A percentile compares a stretch with the other conserved stretches of the same genome.
Conservation (phyloP, 2,113 vertebrate genomes). For the Physeter macrocephalus region DNA sequence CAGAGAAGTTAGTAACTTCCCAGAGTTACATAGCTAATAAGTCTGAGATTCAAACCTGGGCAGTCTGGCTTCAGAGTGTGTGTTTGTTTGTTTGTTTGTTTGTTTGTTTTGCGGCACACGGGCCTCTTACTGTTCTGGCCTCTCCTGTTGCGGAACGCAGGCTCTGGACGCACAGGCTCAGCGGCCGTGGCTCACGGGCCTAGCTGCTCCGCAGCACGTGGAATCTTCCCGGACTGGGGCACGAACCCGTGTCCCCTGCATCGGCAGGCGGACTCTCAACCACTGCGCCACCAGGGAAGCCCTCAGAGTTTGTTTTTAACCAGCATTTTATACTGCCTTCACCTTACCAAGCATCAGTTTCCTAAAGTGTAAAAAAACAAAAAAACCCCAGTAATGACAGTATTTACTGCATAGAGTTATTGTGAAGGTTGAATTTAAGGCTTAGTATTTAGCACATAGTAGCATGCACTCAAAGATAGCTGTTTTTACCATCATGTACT, state of each 20-base stretch:
- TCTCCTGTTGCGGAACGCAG: no score
- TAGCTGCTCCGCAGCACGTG: no score
- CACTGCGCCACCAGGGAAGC: no score
- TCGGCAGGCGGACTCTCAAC: no score
- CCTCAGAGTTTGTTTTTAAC: neutral
- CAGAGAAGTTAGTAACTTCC: neutral
- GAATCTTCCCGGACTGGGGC: no score
- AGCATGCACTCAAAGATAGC: neutral
- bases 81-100: no score
- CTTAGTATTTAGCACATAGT: neutral
- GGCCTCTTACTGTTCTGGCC: no score
- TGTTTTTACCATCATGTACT: neutral
- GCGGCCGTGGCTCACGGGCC: no score
- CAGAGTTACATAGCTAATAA: neutral
- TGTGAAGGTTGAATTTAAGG: neutral
- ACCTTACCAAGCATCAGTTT: neutral
- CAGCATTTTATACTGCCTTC: neutral
- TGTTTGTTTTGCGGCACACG: rapidly evolving
- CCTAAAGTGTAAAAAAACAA: neutral
- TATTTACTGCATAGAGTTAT: neutral
- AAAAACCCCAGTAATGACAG: neutral
- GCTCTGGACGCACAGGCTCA: no score
- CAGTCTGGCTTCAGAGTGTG: neutral
- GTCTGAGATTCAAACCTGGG: neutral
- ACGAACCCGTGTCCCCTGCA: no score